These are phyloP conservation scores for Leucophenga varia DNA, from an alignment of 1,140 invertebrate genomes.

Conservation along the genomic window DNA sequence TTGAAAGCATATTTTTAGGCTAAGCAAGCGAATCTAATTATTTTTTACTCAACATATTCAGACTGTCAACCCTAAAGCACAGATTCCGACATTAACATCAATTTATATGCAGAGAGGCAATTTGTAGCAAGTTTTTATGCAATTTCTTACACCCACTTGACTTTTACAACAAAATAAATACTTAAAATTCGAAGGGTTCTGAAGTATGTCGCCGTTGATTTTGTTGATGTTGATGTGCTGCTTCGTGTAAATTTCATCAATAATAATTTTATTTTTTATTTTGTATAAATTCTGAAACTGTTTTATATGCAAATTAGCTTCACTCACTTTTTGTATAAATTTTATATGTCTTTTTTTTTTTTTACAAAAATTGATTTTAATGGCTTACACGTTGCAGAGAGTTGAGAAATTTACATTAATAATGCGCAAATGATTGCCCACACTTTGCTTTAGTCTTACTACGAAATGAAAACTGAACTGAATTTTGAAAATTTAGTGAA, in stretches of 20 bases:
- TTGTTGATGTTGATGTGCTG: too few species aligned
- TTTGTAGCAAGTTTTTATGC: slow-evolving; percentile 54
- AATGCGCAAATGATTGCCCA: slow-evolving; percentile 43
- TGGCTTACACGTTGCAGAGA: too few species aligned
- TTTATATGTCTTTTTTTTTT: slow-evolving; percentile 34
- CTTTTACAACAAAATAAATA: slow-evolving; percentile 27
- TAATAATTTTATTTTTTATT: slow-evolving; percentile 51
- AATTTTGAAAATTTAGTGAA: too few species aligned
- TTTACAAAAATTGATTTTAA: too few species aligned
- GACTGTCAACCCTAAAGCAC: too few species aligned
- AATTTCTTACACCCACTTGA: slow-evolving; percentile 56
- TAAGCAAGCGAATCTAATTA: too few species aligned
- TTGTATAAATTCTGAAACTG: slow-evolving; percentile 49
- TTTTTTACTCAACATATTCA: too few species aligned
- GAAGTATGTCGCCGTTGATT: too few species aligned
- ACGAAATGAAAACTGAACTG: too few species aligned
- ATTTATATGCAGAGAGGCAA: slow-evolving; percentile 58
- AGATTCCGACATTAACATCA: slow-evolving; percentile 45
- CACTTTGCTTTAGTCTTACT: too few species aligned
- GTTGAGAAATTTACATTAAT: slow-evolving; percentile 26
- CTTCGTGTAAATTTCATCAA: slow-evolving; percentile 54
- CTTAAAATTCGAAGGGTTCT: slow-evolving; percentile 31
- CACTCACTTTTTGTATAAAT: too few species aligned
- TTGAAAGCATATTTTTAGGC: too few species aligned
- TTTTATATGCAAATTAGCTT: slow-evolving; percentile 57